phyloP scores from a whole-genome alignment of 2,797 vertebrate genomes.

The Urophycis tenuis region DNA sequence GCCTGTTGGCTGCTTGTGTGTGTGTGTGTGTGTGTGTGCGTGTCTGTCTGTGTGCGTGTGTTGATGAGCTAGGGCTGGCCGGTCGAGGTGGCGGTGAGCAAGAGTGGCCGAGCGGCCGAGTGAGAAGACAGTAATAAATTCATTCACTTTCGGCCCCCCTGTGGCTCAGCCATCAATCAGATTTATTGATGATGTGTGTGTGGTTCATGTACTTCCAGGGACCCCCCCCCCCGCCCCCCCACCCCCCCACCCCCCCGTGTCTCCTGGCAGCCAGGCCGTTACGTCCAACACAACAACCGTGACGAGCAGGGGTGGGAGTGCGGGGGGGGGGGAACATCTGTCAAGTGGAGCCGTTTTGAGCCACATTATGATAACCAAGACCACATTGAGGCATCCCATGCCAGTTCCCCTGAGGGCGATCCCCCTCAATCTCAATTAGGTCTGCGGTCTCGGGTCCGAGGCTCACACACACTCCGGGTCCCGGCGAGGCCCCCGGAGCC shows the following conservation, averaged over 20 bases:
- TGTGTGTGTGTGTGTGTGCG: constrained; percentile 7
- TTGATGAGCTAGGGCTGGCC: constrained; percentile 25
- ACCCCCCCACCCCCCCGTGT: constrained; percentile 24
- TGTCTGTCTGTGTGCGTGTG: constrained; percentile 21
- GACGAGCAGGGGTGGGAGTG: constrained; percentile 14
- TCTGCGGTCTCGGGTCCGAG: constrained; percentile 34
- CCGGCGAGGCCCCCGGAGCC: constrained; percentile 14
- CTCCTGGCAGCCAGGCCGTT: constrained; percentile 29
- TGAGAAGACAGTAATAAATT: constrained; percentile 60
- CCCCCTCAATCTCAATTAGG: constrained; percentile 36
- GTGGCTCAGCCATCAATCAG: constrained; percentile 49
- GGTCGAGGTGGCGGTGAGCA: constrained; percentile 50
- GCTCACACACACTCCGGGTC: constrained; percentile 28
- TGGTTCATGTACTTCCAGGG: constrained; percentile 23
- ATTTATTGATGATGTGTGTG: constrained; percentile 59
- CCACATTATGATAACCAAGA: constrained; percentile 47
- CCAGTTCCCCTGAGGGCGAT: constrained; percentile 10
- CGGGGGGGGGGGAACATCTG: constrained; percentile 33
- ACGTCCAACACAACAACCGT: constrained; percentile 28
- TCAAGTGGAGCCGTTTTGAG: constrained; percentile 45
- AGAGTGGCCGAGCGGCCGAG: constrained; percentile 47
- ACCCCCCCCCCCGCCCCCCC: neutral
- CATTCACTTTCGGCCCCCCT: constrained; percentile 43
- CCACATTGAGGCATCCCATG: constrained; percentile 36
- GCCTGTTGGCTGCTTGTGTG: constrained; percentile 4